Conservation (phyloP, 2,888 invertebrate genomes). For the Cryptocheilus praepositus region DNA sequence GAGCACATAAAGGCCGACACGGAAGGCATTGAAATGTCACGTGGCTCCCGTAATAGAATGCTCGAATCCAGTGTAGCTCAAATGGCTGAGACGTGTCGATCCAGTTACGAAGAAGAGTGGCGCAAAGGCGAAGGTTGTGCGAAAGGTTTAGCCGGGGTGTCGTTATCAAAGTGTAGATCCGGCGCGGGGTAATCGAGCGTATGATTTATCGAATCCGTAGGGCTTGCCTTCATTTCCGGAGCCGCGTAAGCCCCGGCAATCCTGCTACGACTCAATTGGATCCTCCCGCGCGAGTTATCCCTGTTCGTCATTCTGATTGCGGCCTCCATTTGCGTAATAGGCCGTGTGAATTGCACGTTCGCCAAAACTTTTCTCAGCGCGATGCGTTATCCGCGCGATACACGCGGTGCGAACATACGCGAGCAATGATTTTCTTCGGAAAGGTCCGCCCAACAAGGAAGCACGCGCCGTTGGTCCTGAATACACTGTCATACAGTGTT, state of each 20-base stretch:
- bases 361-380: slow-evolving; percentile 9
- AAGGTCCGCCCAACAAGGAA: no score
- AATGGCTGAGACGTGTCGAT: no score
- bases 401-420: neutral
- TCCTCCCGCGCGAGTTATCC: slow-evolving; percentile 25
- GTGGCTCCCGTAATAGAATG: no score
- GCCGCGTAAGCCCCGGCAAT: slow-evolving; percentile 36
- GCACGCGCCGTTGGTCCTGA: no score
- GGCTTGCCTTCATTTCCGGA: slow-evolving; percentile 54
- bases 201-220: slow-evolving; percentile 55
- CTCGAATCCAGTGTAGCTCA: no score
- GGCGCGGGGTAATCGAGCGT: slow-evolving; percentile 46
- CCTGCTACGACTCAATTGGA: slow-evolving; percentile 39
- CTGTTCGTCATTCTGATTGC: slow-evolving; percentile 28
- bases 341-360: slow-evolving; percentile 28
- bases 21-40: no score
- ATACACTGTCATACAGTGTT: no score
- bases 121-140: no score
- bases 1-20: no score
- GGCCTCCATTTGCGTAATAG: slow-evolving; percentile 43
- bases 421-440: no score
- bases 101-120: no score
- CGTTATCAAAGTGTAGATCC: slow-evolving; percentile 47
- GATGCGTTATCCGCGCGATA: neutral
- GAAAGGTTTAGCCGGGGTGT: slow-evolving; percentile 10